phyloP scores from a whole-genome alignment of 2,888 invertebrate species.

The Lingula anatina region DNA sequence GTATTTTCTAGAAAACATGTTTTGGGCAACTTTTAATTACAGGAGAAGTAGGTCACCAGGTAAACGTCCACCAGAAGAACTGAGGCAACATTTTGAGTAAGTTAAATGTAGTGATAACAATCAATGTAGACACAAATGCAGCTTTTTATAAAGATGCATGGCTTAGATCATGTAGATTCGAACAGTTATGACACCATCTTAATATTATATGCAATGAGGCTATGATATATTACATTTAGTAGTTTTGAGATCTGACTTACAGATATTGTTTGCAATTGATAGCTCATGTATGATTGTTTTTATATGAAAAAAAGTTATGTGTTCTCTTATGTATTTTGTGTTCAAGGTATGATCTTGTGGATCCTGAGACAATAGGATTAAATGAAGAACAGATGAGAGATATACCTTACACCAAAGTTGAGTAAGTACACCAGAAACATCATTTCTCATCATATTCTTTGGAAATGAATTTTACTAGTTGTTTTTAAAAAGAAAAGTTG shows the following conservation, averaged over 20 bases:
- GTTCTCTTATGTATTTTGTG: not conserved
- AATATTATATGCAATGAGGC: not conserved
- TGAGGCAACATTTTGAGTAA: constrained; percentile 45
- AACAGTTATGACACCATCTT: no score
- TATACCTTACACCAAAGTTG: constrained; percentile 42
- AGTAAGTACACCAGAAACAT: no score
- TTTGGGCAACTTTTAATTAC: no score
- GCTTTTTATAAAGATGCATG: no score
- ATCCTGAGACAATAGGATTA: constrained; percentile 38
- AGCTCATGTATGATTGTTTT: not conserved
- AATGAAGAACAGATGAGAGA: constrained; percentile 40
- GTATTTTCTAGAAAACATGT: no score
- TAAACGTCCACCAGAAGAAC: constrained; percentile 40
- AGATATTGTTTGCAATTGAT: not conserved
- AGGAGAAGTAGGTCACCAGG: constrained; percentile 44
- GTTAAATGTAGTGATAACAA: constrained; percentile 5
- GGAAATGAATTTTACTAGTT: no score
- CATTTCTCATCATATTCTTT: no score
- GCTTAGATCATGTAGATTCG: no score
- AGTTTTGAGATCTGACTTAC: not conserved
- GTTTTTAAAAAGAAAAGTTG: no score
- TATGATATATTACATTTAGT: not conserved
- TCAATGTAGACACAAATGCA: no score
- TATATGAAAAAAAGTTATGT: not conserved
- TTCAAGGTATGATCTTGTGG: constrained; percentile 28